Evolutionary conservation across 2,113 vertebrate species (phyloP).

Genomic region (Pomatorhinus ruficollis): DNA sequence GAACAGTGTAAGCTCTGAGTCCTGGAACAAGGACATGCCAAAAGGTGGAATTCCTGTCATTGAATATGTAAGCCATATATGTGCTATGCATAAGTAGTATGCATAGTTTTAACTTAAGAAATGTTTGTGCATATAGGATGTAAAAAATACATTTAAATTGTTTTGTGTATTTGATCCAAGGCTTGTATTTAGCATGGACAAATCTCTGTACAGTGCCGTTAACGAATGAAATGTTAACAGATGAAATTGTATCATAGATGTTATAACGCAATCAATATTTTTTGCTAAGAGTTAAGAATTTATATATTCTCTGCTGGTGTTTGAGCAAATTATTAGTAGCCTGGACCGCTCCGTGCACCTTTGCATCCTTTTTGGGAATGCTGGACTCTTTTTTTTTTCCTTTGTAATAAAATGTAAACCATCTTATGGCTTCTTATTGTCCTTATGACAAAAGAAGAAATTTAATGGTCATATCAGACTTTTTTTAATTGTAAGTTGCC

Average conservation of each 20-base stretch:
- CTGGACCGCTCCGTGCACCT: neutral
- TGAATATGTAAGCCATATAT: conserved; percentile 77
- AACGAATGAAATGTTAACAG: conserved; percentile 57
- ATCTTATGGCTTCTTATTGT: conserved; percentile 1
- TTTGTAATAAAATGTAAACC: conserved; percentile 15
- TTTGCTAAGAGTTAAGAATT: conserved; percentile 69
- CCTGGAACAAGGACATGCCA: conserved; percentile 13
- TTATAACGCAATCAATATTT: conserved; percentile 66
- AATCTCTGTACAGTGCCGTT: conserved; percentile 62
- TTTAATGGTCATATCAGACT: neutral
- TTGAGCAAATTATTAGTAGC: conserved; percentile 50
- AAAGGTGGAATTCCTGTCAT: conserved; percentile 52
- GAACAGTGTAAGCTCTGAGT: conserved; percentile 17
- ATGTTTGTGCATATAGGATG: conserved; percentile 67
- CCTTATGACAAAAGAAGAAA: conserved; percentile 21
- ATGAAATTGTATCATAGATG: conserved; percentile 67
- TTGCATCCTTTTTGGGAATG: conserved; percentile 50
- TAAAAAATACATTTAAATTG: conserved; percentile 66
- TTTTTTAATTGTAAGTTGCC: neutral
- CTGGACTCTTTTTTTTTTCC: neutral
- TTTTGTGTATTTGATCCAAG: conserved; percentile 62
- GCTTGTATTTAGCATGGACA: conserved; percentile 67
- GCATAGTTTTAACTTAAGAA: conserved; percentile 75
- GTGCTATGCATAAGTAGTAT: conserved; percentile 66
- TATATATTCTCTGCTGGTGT: conserved; percentile 59